Evolutionary conservation across 2,797 vertebrate genomes (phyloP).

Genomic region (Chromobotia macracanthus): DNA sequence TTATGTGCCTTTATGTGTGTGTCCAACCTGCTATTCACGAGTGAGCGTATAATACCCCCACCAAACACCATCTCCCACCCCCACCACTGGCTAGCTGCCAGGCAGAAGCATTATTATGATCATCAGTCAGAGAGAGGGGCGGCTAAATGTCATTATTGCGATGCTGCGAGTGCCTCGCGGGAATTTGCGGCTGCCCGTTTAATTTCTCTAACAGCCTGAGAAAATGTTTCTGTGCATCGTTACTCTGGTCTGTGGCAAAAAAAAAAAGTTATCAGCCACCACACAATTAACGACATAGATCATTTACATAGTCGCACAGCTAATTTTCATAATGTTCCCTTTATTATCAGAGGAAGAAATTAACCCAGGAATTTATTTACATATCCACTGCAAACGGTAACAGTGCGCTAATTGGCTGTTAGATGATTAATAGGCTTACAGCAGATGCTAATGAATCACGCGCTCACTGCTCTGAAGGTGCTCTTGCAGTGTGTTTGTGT

Average conservation of each 20-base stretch:
- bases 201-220: constrained; percentile 80
- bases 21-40: constrained; percentile 63
- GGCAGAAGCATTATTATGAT: constrained; percentile 71
- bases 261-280: constrained; percentile 66
- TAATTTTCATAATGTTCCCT: constrained; percentile 99
- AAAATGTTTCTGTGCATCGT: constrained; percentile 79
- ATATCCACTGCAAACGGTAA: constrained; percentile 97
- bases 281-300: constrained; percentile 95
- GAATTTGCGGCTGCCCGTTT: constrained; percentile 75
- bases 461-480: constrained; percentile 94
- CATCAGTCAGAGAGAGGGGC: constrained; percentile 76
- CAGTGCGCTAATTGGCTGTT: constrained; percentile 99
- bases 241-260: constrained; percentile 56
- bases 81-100: constrained; percentile 75
- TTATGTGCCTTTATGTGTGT: constrained; percentile 47
- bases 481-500: constrained; percentile 91
- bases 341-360: constrained; percentile 99
- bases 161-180: constrained; percentile 73
- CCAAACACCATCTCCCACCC: constrained; percentile 67
- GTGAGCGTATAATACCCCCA: constrained; percentile 66
- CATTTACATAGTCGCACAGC: constrained; percentile 97
- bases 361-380: constrained; percentile 99
- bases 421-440: constrained; percentile 99
- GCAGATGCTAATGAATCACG: constrained; percentile 96
- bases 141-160: constrained; percentile 79